Evolutionary conservation across 2,113 vertebrate species (phyloP).

Genomic region (Macroglossus sobrinus): DNA sequence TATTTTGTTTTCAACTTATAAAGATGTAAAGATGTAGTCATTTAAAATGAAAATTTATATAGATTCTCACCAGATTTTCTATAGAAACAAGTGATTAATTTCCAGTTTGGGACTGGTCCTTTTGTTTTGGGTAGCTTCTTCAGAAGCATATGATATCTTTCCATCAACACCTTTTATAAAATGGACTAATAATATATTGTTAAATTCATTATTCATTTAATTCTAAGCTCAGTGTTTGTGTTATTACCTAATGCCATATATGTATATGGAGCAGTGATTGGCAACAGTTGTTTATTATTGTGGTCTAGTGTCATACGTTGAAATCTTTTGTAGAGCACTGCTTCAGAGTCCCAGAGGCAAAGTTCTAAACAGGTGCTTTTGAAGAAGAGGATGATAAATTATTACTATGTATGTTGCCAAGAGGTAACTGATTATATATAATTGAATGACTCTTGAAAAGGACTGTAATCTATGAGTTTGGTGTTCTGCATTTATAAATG

Average conservation of each 20-base stretch:
- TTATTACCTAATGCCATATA: neutral
- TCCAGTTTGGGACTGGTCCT: neutral
- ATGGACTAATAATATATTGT: neutral
- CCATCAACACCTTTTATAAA: neutral
- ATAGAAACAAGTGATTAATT: neutral
- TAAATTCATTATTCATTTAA: neutral
- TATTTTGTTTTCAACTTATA: neutral
- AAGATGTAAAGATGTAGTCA: neutral
- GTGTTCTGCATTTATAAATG: constrained; percentile 59
- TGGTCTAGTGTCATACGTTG: neutral
- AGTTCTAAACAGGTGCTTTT: neutral
- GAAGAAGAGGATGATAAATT: constrained; percentile 38
- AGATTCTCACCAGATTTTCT: neutral
- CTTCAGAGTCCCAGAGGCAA: neutral
- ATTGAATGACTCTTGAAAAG: constrained; percentile 55
- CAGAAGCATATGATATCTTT: neutral
- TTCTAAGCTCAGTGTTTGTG: neutral
- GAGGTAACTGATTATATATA: constrained; percentile 61
- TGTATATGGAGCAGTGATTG: neutral
- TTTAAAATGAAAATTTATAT: neutral
- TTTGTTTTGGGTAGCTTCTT: neutral
- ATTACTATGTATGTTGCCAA: constrained; percentile 43
- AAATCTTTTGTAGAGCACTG: neutral
- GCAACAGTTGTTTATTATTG: neutral
- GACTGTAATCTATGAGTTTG: constrained; percentile 46